Evolutionary conservation across 2,113 vertebrate species (phyloP), one percentile per base, ranked within the genome.

Genomic region (Melozone crissalis): DNA sequence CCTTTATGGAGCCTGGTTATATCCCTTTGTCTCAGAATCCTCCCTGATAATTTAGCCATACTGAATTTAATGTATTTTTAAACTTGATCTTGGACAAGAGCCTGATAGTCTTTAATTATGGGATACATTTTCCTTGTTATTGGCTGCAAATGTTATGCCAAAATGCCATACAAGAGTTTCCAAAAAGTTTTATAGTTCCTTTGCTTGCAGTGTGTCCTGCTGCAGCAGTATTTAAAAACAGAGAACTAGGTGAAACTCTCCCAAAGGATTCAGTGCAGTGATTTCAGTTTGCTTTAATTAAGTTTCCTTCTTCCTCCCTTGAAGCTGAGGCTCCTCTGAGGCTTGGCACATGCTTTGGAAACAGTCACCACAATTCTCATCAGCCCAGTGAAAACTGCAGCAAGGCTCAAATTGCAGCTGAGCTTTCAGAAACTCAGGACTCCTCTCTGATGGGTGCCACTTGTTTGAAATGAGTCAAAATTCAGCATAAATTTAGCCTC

Each of bases 261-360:
- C 87, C 77, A 1, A 65, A 89, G 65, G 79, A 54, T 49, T 92
- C 30, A 41, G 1, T 59, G 54, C 39, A 16, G 31, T 80, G 79
- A 67, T 72, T 89, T 84, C 71, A 77, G 27, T 63, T 75, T 81
- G 26, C 83, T 85, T 92, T 93, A 94, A 85, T 94, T 86, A 93
- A 89, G 37, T 66, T 84, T 81, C 62, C 63, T 76, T 72, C 39
- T 51, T 84, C 18, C 26, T 84, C 77, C 30, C 47, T 82, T 68
- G 80, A 65, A 89, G 37, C 46, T 81, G 57, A 39, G 21, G 18
- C 31, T 90, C 67, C 78, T 84, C 47, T 51, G 72, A 92, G 88
- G 37, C 14, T 86, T 74, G 39, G 41, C 37, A 46, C 44, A 6
- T 41, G 43, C 37, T 57, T 65, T 74, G 66, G 86, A 89, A 90